Base-by-base conservation (phyloP, 2,888 invertebrate genomes). In the Sesamia inferens region DNA sequence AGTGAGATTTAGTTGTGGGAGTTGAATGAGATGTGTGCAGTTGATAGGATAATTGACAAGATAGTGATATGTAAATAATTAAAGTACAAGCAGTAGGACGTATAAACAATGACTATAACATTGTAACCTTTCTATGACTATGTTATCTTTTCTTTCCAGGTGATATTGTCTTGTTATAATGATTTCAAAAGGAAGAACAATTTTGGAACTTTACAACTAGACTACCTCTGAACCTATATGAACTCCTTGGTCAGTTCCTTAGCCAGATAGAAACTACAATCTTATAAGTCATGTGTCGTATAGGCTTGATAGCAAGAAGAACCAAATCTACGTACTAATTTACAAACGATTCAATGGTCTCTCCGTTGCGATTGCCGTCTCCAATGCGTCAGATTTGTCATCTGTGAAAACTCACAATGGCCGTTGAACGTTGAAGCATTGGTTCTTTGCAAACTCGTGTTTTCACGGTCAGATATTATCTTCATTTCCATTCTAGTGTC, bases 1-100 rank as follows among this genome's bases (percentile, higher is more conserved):
- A 93, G 86, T 87, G 58, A 68, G 85, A 70, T 71, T 81, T 74
- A 42, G 68, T 58, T 71, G 78, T 71, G 84, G 71, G 82, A 81
- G 64, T 58, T 19, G 63, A 57, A 66, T 59, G 75, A 76, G 70
- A 59, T 71, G 51, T 22, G 31, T 54, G 51, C 48, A 58, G 7
- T 62, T 42, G 48, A 42, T 62, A 14, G 58, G 70, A 71, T 67
- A 59, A 31, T 69, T 59, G 81, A 70, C 57, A 61, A 61, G 44
- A 19, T 57, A 31, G 31, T 62, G 48, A 51, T 58, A 10, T 24
- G 5, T 6, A 16, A 31, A 42, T 16, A 8, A 8, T 31, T 7
- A 6, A 31, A n/a, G n/a, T 65, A n/a, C 3, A 55, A 1, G 8
- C 19, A 31, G n/a, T 8, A 31, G 24, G 14, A 64, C 0, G 4